Base-by-base conservation (phyloP, 64 coral and sea anemone genomes). In the Montipora cactus region DNA sequence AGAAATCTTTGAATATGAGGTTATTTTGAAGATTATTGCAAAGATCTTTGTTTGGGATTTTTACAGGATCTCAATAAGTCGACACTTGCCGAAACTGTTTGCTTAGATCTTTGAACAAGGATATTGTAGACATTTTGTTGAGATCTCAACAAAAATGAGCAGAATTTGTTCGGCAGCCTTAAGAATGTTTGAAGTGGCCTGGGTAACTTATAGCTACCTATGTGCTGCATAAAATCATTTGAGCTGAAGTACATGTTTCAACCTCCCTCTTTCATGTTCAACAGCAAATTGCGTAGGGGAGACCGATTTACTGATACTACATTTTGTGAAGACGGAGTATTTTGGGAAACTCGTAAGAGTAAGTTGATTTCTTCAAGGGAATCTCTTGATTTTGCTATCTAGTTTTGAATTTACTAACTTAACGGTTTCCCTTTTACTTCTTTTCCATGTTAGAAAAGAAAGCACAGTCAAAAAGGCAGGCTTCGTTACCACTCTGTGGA, bases 201-300 rank as follows among this genome's bases (percentile, higher is more conserved):
- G 28, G 28, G 28, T 37, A 37, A 37, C 28, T 37, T 37, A 37
- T 37, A 37, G 28, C 28, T 37, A 37, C 28, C 28, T 37, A 37
- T 37, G 28, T 37, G 28, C 28, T 37, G 28, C 28, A 37, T 37
- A 37, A 37, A 37, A 37, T 37, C 28, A 37, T 37, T 37, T 37
- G 28, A 37, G 28, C 28, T 37, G 1, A 37, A 37, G 28, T 50
- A 1, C 48, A 1, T 86, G 44, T 21, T 86, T 15, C 53, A 6
- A 57, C 6, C 11, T 11, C 53, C 11, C 53, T 57, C 53, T 57
- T 57, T 57, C 53, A 15, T 21, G 10, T 21, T 86, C 28, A 84
- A 84, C 44, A 86, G 82, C 66, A 86, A 86, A 71, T 46, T 86
- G 46, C 82, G 82, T n/a, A 86, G 82, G 47, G 82, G 82, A 5